A percentile compares a stretch with the other conserved stretches of the same genome.
Evolutionary conservation across 2,113 vertebrate species (phyloP).

Genomic region (Thinocorus orbignyianus): DNA sequence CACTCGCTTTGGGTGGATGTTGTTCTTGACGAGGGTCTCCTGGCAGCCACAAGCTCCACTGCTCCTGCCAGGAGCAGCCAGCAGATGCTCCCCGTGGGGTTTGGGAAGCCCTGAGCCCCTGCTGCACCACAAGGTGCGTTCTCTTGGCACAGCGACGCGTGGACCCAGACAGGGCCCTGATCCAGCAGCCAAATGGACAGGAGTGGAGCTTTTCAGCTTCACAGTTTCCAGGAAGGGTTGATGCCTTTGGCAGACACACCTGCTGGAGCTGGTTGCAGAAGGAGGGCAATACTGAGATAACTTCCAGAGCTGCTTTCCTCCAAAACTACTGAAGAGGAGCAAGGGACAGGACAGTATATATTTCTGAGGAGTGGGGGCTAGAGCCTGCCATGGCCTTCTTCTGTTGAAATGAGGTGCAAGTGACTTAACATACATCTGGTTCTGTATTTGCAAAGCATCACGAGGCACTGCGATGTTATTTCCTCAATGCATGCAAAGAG

Average conservation of each 20-base stretch:
- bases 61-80: neutral
- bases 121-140: rapidly evolving
- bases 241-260: neutral
- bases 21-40: rapidly evolving
- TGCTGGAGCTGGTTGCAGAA: neutral
- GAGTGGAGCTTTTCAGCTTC: rapidly evolving
- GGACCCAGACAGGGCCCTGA: neutral
- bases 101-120: neutral
- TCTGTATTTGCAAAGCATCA: neutral
- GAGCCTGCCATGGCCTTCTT: neutral
- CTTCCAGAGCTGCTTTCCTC: neutral
- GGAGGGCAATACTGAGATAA: neutral
- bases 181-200: neutral
- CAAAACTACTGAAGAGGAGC: neutral
- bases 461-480: neutral
- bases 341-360: neutral
- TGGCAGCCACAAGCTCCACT: neutral
- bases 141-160: rapidly evolving
- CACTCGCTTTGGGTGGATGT: rapidly evolving
- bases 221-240: neutral
- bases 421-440: neutral
- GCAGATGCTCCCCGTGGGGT: rapidly evolving
- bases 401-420: neutral
- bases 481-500: neutral
- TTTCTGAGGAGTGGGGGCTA: rapidly evolving